Base-by-base conservation (phyloP, 1,140 invertebrate genomes). In the Drosophila ironensis region DNA sequence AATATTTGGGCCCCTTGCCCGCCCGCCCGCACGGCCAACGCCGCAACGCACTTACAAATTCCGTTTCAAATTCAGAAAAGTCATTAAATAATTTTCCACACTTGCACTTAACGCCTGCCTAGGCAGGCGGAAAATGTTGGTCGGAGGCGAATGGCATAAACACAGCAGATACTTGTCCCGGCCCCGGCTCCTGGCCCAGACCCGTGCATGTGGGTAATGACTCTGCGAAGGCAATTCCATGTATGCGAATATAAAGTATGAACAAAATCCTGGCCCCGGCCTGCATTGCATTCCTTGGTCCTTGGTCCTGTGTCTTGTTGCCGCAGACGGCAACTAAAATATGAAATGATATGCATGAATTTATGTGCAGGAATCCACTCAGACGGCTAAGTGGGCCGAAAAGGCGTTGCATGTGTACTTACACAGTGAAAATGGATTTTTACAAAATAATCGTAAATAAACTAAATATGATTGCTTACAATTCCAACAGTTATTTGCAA, bases 81-180 rank as follows among this genome's bases (percentile, higher is more conserved):
- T 84, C 84, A 87, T 87, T 87, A 88, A 87, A 88, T 84, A 82
- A 87, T 87, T 87, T 87, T 84, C 77, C 73, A 87, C 78, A 88
- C 67, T 87, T 87, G 76, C 81, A 81, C 81, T 86, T 87, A 74
- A 84, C 52, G 64, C 81, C 44, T 47, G 53, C 33, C 48, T 50
- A 56, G 27, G 20, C 35, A 33, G 50, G 22, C 22, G 17, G 35
- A 40, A 35, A 40, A 40, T 2, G 9, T 27, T 11, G n/a, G 4
- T 2, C 25, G 28, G 28, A 12, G 14, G 2, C 14, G 33, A 14
- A 37, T 17, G 16, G 4, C 51, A 69, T 61, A 61, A 68, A 54
- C 54, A 11, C 28, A 6, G 24, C 25, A 66, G 56, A 74, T 63
- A 76, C 54, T 53, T 47, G 56, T 51, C 56, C 51, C 42, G 52